Evolutionary conservation across 2,797 vertebrate genomes (phyloP).

Genomic region (Spheniscus humboldti): DNA sequence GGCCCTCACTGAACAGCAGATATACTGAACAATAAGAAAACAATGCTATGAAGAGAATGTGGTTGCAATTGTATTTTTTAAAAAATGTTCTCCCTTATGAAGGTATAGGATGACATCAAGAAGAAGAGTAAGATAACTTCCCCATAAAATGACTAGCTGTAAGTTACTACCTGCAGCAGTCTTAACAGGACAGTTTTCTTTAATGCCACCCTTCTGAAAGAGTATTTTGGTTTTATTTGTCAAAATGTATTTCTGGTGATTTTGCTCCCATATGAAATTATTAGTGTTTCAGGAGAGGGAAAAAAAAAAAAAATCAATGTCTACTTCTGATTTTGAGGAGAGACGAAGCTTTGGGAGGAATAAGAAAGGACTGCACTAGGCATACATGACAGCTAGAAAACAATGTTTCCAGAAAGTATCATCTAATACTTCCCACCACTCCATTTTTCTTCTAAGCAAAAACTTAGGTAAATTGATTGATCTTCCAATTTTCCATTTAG

Average conservation of each 20-base stretch:
- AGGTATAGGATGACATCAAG: background rate
- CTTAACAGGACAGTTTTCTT: background rate
- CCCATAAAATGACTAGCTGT: background rate
- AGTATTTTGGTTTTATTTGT: background rate
- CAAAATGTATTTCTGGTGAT: background rate
- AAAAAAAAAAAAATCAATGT: background rate
- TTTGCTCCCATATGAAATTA: background rate
- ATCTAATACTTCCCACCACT: background rate
- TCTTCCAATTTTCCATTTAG: background rate
- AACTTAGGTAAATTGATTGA: background rate
- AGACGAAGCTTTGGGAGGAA: background rate
- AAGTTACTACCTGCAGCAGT: background rate
- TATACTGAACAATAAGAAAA: background rate
- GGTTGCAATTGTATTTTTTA: background rate
- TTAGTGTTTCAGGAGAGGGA: background rate
- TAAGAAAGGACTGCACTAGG: background rate
- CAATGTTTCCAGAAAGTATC: background rate
- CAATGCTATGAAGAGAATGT: accelerated
- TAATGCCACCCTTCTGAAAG: background rate
- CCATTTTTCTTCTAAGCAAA: background rate
- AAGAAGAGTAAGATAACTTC: background rate
- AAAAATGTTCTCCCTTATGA: background rate
- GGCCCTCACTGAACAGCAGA: background rate
- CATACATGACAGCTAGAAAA: background rate
- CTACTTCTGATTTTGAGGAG: background rate